phyloP scores from a whole-genome alignment of 2,797 vertebrate genomes.

The Catostomus latipinnis region DNA sequence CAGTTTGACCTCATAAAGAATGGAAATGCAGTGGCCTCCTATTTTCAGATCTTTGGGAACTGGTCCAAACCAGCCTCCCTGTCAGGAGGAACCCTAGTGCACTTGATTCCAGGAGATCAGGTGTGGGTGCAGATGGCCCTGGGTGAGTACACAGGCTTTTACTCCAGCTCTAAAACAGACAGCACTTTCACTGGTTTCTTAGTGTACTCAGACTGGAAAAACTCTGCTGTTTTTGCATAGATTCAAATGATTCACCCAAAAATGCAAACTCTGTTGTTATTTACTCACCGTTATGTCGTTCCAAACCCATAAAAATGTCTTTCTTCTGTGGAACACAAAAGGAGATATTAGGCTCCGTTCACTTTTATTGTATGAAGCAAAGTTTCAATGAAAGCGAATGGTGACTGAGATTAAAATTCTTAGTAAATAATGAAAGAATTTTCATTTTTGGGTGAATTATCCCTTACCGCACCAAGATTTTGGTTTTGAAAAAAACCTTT shows the following conservation, averaged over 20 bases:
- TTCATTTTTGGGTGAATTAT: too few species aligned
- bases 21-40: conserved; percentile 84
- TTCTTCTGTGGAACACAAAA: too few species aligned
- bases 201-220: conserved; percentile 96
- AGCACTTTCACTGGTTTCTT: conserved; percentile 96
- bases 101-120: conserved; percentile 90
- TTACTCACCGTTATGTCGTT: too few species aligned
- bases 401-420: too few species aligned
- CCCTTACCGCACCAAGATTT: not conserved
- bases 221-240: conserved; percentile 90
- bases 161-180: conserved; percentile 94
- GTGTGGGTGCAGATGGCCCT: conserved; percentile 96
- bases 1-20: conserved; percentile 98
- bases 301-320: too few species aligned
- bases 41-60: conserved; percentile 95
- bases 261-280: too few species aligned
- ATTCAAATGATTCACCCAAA: not conserved
- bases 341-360: too few species aligned
- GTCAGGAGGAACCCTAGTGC: conserved; percentile 87
- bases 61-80: conserved; percentile 94
- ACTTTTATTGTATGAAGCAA: too few species aligned
- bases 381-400: too few species aligned
- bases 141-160: conserved; percentile 93
- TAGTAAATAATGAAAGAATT: too few species aligned
- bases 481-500: not conserved